Evolutionary conservation across 2,113 vertebrate genomes (phyloP).

Genomic region (Ammodytes dubius): DNA sequence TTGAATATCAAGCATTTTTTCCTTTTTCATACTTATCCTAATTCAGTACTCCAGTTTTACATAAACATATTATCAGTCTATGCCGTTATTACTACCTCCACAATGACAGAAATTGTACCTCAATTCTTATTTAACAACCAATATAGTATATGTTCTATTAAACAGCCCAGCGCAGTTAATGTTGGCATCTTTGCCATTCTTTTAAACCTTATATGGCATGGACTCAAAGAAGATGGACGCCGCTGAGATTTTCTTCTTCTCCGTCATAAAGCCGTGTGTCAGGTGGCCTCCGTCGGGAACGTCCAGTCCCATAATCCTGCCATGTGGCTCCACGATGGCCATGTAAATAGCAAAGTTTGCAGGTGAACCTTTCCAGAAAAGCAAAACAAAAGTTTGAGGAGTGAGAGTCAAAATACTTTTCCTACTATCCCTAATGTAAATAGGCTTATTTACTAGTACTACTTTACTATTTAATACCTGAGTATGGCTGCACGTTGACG

Average conservation of each 20-base stretch:
- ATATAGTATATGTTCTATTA: not conserved
- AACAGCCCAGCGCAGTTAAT: not conserved
- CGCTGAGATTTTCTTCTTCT: conserved; percentile 97
- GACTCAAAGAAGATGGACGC: conserved; percentile 98
- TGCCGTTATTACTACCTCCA: not conserved
- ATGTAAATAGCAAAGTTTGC: conserved; percentile 98
- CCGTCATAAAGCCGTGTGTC: conserved; percentile 98
- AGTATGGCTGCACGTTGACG: conserved; percentile 97
- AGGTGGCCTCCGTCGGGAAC: conserved; percentile 96
- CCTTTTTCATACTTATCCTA: too few relatives aligned
- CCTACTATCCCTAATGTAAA: too few relatives aligned
- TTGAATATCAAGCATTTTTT: too few relatives aligned
- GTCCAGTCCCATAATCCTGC: conserved; percentile 98
- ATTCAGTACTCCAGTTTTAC: not conserved
- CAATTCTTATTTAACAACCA: not conserved
- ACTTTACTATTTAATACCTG: conserved; percentile 83
- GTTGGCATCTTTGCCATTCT: not conserved
- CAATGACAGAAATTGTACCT: not conserved
- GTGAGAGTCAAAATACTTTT: not conserved
- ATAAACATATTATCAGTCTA: not conserved
- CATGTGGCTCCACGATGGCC: conserved; percentile 94
- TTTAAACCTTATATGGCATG: conserved; percentile 96
- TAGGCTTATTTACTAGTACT: too few relatives aligned
- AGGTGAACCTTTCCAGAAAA: conserved; percentile 87
- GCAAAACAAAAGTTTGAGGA: not conserved